These are phyloP conservation scores for Oncorhynchus kisutch DNA, from an alignment of 2,113 vertebrate species.

Conservation along the genomic window DNA sequence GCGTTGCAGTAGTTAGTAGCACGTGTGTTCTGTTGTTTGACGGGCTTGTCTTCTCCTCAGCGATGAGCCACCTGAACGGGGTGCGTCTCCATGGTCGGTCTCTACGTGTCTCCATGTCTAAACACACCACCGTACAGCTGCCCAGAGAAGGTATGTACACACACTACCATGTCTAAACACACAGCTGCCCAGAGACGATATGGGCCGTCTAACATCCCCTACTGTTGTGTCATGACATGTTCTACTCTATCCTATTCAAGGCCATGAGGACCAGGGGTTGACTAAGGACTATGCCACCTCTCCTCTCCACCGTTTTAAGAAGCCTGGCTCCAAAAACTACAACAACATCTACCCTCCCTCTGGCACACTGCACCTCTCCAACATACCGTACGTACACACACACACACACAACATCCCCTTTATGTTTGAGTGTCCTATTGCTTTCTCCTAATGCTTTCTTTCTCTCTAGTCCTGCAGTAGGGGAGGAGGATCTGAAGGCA, in stretches of 20 bases:
- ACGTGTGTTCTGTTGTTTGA: neutral
- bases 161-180: conserved; percentile 83
- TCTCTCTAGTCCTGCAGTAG: conserved; percentile 80
- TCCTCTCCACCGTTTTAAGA: conserved; percentile 95
- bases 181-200: conserved; percentile 85
- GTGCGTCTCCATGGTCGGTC: conserved; percentile 91
- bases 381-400: conserved; percentile 84
- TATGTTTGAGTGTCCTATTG: neutral
- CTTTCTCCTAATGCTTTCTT: neutral
- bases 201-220: too few species aligned
- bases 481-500: conserved; percentile 88
- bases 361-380: conserved; percentile 93
- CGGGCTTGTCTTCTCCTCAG: conserved; percentile 55
- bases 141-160: conserved; percentile 72
- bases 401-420: neutral
- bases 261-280: conserved; percentile 91
- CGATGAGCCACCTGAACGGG: conserved; percentile 94
- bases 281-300: conserved; percentile 93
- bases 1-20: neutral
- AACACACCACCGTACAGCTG: conserved; percentile 93
- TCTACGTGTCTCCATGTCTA: conserved; percentile 88
- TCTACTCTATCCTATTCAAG: conserved; percentile 24
- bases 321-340: conserved; percentile 97
- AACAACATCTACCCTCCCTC: conserved; percentile 96
- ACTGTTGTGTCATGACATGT: too few species aligned